These are phyloP conservation scores for Gonatopus flavifemur DNA, from an alignment of 1,140 invertebrate species.

Conservation along the genomic window DNA sequence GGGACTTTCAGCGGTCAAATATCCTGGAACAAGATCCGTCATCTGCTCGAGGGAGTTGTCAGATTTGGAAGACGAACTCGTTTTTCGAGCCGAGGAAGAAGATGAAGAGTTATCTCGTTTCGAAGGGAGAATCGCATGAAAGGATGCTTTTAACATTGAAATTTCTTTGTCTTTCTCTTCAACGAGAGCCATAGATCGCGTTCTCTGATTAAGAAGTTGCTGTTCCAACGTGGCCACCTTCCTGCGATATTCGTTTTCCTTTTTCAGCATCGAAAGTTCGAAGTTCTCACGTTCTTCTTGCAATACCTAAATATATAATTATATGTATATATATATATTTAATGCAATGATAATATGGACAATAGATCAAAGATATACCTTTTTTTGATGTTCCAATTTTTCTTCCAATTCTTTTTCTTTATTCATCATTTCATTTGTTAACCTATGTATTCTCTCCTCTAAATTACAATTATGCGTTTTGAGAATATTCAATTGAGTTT, in stretches of 20 bases:
- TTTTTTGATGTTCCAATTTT: slow-evolving; percentile 56
- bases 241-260: slow-evolving; percentile 60
- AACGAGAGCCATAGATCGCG: slow-evolving; percentile 73
- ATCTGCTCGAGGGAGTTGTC: slow-evolving; percentile 20
- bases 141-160: slow-evolving; percentile 63
- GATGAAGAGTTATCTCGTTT: slow-evolving; percentile 18
- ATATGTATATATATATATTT: slow-evolving; percentile 5
- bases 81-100: slow-evolving; percentile 13
- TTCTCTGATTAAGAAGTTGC: slow-evolving; percentile 76
- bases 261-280: slow-evolving; percentile 44
- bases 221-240: slow-evolving; percentile 69
- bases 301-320: slow-evolving; percentile 30
- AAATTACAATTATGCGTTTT: slow-evolving; percentile 65
- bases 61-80: slow-evolving; percentile 5
- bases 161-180: slow-evolving; percentile 83
- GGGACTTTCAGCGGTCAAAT: slow-evolving; percentile 57
- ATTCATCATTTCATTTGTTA: slow-evolving; percentile 65
- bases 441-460: slow-evolving; percentile 66
- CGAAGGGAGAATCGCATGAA: slow-evolving; percentile 58
- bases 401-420: slow-evolving; percentile 59
- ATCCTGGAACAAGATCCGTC: slow-evolving; percentile 42
- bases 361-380: slow-evolving; percentile 34
- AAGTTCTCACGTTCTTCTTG: slow-evolving; percentile 59
- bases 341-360: slow-evolving; percentile 1
- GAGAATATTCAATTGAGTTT: slow-evolving; percentile 54